phyloP scores from a whole-genome alignment of 2,888 invertebrate species.

The Podabrus alpinus region DNA sequence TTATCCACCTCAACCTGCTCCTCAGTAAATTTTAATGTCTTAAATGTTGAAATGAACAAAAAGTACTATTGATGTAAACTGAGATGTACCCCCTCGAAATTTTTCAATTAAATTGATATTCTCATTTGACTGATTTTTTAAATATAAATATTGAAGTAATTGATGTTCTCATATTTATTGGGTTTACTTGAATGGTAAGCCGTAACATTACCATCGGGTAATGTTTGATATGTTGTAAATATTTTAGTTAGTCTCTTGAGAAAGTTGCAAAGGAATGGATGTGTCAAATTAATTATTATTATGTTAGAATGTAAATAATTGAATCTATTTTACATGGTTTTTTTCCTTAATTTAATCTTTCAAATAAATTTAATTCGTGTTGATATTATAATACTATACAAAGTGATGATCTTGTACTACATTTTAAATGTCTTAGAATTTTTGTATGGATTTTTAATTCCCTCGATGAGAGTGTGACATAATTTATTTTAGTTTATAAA shows the following conservation, averaged over 20 bases:
- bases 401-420: not conserved
- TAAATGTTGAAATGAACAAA: not conserved
- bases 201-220: not conserved
- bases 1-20: slow-evolving; percentile 75
- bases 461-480: not conserved
- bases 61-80: not conserved
- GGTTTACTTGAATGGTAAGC: not conserved
- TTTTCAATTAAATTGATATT: not conserved
- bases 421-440: not conserved
- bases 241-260: not conserved
- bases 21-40: slow-evolving; percentile 58
- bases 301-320: not conserved
- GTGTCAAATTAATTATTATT: not conserved
- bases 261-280: not conserved
- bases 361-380: not conserved
- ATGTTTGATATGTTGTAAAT: not conserved
- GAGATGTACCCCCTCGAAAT: not conserved
- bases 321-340: not conserved
- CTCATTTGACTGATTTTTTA: not conserved
- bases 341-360: not conserved
- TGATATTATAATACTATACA: not conserved
- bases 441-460: not conserved
- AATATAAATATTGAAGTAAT: not conserved
- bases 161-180: not conserved
- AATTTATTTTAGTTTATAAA: not conserved